Percentiles rank a stretch among this genome's conserved stretches.
These are phyloP conservation scores for Odontocerum albicorne DNA, from an alignment of 2,888 invertebrate genomes.

Conservation along the genomic window DNA sequence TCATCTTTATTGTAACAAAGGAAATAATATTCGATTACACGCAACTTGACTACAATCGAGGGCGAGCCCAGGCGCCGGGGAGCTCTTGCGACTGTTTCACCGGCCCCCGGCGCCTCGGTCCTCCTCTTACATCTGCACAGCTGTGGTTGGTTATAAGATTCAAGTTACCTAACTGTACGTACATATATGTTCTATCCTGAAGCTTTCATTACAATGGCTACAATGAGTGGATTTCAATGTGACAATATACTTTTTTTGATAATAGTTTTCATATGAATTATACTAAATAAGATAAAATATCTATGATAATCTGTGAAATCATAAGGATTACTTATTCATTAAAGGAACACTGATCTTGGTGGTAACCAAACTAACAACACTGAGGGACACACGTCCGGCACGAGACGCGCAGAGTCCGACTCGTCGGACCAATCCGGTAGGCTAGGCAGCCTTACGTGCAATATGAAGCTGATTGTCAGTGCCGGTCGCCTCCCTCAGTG, in stretches of 20 bases:
- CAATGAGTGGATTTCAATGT: slow-evolving; percentile 14
- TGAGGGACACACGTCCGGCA: slow-evolving; percentile 4
- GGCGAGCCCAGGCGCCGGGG: too few species aligned
- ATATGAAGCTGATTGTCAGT: too few species aligned
- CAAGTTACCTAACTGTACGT: slow-evolving; percentile 6
- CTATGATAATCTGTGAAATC: slow-evolving; percentile 25
- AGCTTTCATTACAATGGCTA: slow-evolving; percentile 19
- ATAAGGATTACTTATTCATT: slow-evolving; percentile 30
- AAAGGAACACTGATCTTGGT: slow-evolving; percentile 36
- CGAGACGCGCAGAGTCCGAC: neutral
- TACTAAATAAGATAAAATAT: slow-evolving; percentile 18
- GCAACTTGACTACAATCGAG: too few species aligned
- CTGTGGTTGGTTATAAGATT: neutral
- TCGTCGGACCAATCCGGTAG: too few species aligned
- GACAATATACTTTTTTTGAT: neutral
- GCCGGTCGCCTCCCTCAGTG: slow-evolving; percentile 7
- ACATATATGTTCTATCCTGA: slow-evolving; percentile 15
- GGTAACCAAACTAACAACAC: slow-evolving; percentile 31
- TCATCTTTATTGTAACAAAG: slow-evolving; percentile 36
- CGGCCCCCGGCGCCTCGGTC: too few species aligned
- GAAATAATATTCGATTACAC: slow-evolving; percentile 29
- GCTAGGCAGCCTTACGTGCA: too few species aligned
- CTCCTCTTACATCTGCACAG: too few species aligned
- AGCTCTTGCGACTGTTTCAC: too few species aligned
- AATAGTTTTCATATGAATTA: slow-evolving; percentile 1